A percentile compares a stretch with the other conserved stretches of the same genome.
These are phyloP conservation scores for Macrobrachium nipponense DNA, from an alignment of 1,140 invertebrate genomes.

Conservation along the genomic window DNA sequence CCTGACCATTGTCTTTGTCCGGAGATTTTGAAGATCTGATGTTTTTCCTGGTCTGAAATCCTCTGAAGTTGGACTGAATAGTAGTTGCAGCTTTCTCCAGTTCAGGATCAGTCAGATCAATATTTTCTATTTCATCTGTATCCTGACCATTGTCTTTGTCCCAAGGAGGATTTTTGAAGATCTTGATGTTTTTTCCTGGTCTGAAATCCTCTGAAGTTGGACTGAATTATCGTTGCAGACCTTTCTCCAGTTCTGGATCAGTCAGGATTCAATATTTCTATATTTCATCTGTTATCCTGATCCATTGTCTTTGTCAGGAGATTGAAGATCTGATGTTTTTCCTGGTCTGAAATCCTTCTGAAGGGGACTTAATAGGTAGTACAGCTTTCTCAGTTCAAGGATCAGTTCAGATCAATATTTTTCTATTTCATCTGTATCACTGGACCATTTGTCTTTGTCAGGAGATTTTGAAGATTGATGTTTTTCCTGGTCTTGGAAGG, in stretches of 20 bases:
- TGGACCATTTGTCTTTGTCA: too few species aligned
- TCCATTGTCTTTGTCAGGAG: too few species aligned
- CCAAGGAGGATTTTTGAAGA: background rate
- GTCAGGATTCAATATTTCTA: background rate
- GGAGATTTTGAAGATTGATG: too few species aligned
- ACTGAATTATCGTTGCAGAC: background rate
- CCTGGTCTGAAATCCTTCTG: too few species aligned
- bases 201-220: background rate
- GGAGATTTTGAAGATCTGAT: background rate
- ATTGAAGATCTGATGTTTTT: too few species aligned
- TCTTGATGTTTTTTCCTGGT: too few species aligned
- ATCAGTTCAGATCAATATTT: too few species aligned
- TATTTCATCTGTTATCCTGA: background rate
- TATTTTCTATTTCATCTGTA: background rate
- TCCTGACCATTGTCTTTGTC: background rate
- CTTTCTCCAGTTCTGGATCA: background rate
- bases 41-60: background rate
- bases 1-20: background rate
- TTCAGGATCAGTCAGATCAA: background rate
- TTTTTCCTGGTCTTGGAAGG: too few species aligned
- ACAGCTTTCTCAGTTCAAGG: too few species aligned
- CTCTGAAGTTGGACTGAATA: background rate
- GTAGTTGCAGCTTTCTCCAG: background rate
- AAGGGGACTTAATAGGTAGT: too few species aligned
- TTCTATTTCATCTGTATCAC: too few species aligned